Base-by-base conservation (phyloP, 2,797 vertebrate genomes). In the Vultur gryphus region DNA sequence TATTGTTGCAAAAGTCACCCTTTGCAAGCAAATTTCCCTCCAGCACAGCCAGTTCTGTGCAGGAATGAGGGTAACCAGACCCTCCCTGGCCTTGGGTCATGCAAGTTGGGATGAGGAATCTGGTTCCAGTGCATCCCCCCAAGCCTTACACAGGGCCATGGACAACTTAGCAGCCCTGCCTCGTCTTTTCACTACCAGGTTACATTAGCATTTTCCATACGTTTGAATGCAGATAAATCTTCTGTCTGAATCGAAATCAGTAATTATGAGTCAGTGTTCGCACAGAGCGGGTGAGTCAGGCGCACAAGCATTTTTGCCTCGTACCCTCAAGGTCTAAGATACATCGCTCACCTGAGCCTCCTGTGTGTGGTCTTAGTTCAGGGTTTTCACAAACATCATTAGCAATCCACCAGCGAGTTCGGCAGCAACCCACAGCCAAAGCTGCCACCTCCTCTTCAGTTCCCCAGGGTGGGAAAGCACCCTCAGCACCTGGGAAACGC, bases 281-380 rank as follows among this genome's bases (percentile, higher is more conserved):
- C 79, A 92, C 59, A 51, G 85, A 91, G 83, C 1, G 6, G 67
- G 93, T 96, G 97, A 97, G 93, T 97, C 96, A 97, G 96, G 80
- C 81, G 2, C 92, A 90, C 64, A 97, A 90, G 84, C 58, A 55
- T 92, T 97, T 84, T 59, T 96, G 90, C 85, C 80, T 95, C 3
- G 1, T 88, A 79, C 82, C 96, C 92, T 92, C 87, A 33, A 97
- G 95, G 93, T 88, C 93, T 94, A 17, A 93, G 95, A n/a, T 66
- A 33, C 52, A 80, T 51, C 8, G 0, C 59, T 93, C 39, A 37
- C 82, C 94, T 4, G 35, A 91, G 66, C 76, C 89, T 97, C 59
- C 80, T 17, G 76, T 18, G 96, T 96, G 97, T 97, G 96, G 95
- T 97, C 97, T 82, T 48, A 11, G 21, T 24, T 86, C 61, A 84